Conservation (phyloP, 2,113 vertebrate species). For the Corvus cornix region DNA sequence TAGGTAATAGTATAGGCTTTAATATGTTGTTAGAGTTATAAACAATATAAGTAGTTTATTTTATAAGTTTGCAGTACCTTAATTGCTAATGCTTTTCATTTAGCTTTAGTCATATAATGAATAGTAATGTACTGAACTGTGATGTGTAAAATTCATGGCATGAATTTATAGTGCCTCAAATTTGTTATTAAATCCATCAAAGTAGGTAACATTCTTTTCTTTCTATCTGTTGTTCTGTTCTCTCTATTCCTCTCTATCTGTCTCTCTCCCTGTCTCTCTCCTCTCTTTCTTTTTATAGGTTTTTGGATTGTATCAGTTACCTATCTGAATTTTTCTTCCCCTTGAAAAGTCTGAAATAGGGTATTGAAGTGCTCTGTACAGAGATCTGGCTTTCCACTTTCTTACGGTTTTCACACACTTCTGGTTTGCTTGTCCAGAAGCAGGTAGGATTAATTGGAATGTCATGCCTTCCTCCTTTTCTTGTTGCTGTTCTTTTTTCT, state of each 20-base stretch:
- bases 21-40: background rate
- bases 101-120: background rate
- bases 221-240: constrained; percentile 2
- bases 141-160: background rate
- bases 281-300: constrained; percentile 41
- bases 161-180: background rate
- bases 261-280: background rate
- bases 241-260: background rate
- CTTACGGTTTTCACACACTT: constrained; percentile 9
- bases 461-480: background rate
- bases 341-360: constrained; percentile 47
- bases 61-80: background rate
- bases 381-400: constrained; percentile 40
- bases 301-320: constrained; percentile 36
- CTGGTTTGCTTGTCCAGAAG: constrained; percentile 40
- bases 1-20: background rate
- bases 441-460: constrained; percentile 61
- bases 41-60: background rate
- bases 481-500: background rate
- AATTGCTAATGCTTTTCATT: background rate
- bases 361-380: constrained; percentile 2
- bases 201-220: background rate
- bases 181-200: background rate
- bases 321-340: constrained; percentile 34
- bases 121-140: background rate